Evolutionary conservation across 2,888 invertebrate species (phyloP).

Genomic region (Synergus gifuensis): DNA sequence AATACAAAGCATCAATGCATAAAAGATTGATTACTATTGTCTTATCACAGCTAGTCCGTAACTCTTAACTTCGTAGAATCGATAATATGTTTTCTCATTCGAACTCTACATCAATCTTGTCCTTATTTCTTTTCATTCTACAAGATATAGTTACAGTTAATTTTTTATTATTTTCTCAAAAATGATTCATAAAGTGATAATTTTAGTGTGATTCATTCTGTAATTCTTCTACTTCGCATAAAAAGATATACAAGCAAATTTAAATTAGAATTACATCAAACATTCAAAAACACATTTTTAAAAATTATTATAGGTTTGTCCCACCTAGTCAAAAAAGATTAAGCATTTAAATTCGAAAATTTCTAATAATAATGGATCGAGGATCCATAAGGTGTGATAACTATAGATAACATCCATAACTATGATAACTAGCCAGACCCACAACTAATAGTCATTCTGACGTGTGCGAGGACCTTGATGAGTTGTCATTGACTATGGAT

Average conservation of each 20-base stretch:
- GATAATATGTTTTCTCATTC: not conserved
- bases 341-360: not conserved
- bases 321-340: no score
- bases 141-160: not conserved
- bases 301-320: no score
- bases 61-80: not conserved
- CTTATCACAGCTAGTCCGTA: not conserved
- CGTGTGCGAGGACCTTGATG: constrained; percentile 24
- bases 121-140: not conserved
- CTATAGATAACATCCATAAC: not conserved
- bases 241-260: no score
- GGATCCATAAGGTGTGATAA: constrained; percentile 2
- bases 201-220: no score
- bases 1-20: not conserved
- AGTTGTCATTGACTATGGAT: constrained; percentile 34
- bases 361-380: not conserved
- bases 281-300: no score
- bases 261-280: no score
- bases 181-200: not conserved
- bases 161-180: not conserved
- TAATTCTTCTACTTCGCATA: no score
- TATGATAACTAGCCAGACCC: not conserved
- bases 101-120: not conserved
- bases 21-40: not conserved
- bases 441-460: not conserved